phyloP scores from a whole-genome alignment of 2,113 vertebrate species.

The Candoia aspera region DNA sequence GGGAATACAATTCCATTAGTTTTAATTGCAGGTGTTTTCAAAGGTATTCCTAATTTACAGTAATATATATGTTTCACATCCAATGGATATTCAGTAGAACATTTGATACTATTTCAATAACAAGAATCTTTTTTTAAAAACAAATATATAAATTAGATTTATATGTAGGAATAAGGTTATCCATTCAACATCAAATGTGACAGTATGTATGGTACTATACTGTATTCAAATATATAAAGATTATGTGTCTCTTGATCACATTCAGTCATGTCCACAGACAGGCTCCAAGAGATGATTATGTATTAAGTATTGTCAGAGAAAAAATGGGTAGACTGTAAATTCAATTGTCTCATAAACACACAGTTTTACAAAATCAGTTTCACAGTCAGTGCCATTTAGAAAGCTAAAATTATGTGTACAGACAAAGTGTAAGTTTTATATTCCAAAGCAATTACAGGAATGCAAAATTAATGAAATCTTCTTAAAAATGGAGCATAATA shows the following conservation, averaged over 20 bases:
- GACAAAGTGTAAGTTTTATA: not conserved
- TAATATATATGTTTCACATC: not conserved
- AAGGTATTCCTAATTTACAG: not conserved
- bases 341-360: not conserved
- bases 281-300: not conserved
- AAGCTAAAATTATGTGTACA: not conserved
- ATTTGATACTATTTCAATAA: not conserved
- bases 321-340: not conserved
- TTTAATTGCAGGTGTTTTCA: not conserved
- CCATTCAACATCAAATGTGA: not conserved
- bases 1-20: not conserved
- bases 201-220: not conserved
- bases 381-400: not conserved
- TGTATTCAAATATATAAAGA: not conserved
- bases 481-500: constrained; percentile 10
- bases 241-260: not conserved
- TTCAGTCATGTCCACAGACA: not conserved
- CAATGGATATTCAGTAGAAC: not conserved
- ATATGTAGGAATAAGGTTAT: not conserved
- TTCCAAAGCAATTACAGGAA: not conserved
- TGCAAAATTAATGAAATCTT: constrained; percentile 22
- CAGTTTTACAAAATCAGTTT: not conserved
- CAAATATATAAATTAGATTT: not conserved
- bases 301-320: not conserved
- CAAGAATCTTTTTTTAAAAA: not conserved